Percentiles rank a stretch among this genome's conserved stretches.
Conservation (phyloP, 2,797 vertebrate genomes). For the Meda fulgida region DNA sequence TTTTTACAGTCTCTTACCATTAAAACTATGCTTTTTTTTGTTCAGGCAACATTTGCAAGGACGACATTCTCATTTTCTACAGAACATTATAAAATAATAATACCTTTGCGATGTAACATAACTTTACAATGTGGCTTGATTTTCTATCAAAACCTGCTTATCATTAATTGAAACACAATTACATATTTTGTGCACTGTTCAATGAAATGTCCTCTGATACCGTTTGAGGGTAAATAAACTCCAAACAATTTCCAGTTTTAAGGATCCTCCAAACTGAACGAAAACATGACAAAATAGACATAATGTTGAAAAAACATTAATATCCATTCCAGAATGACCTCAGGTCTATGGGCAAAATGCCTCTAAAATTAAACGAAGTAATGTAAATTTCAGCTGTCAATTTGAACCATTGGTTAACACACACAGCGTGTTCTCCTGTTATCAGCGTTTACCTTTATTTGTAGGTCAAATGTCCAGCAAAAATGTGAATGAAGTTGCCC, state of each 20-base stretch:
- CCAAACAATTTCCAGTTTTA: not conserved
- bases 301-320: conserved; percentile 20
- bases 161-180: not conserved
- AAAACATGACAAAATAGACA: not conserved
- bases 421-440: conserved; percentile 35
- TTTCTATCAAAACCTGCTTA: not conserved
- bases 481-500: conserved; percentile 56
- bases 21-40: too few relatives aligned
- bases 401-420: conserved; percentile 38
- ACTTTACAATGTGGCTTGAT: too few relatives aligned
- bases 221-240: not conserved
- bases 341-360: not conserved
- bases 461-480: conserved; percentile 51
- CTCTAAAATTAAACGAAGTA: not conserved
- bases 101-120: not conserved
- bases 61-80: not conserved
- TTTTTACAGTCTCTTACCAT: too few relatives aligned
- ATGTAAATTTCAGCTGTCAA: not conserved
- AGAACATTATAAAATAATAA: too few relatives aligned
- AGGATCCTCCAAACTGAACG: not conserved
- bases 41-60: too few relatives aligned
- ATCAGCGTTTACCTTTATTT: conserved; percentile 50
- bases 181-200: not conserved
- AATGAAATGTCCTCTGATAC: conserved; percentile 22
- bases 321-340: not conserved